phyloP scores from a whole-genome alignment of 2,113 vertebrate species.

The Leptobrachium leishanense region DNA sequence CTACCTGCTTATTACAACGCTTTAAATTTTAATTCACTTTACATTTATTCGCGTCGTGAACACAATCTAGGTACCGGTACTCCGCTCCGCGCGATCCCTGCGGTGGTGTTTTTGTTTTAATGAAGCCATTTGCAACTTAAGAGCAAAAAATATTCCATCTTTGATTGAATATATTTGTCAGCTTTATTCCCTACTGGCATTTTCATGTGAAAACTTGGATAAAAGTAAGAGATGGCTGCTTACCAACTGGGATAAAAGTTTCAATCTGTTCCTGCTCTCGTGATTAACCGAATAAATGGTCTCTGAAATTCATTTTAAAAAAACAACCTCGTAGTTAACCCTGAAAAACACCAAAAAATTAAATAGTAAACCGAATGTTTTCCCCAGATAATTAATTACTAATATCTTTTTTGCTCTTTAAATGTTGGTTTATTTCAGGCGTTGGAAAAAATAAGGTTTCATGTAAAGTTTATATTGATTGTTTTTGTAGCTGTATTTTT shows the following conservation, averaged over 20 bases:
- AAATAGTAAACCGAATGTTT: conserved; percentile 52
- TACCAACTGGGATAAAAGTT: conserved; percentile 75
- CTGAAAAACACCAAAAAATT: conserved; percentile 59
- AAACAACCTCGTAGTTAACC: conserved; percentile 65
- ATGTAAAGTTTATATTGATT: too few species aligned
- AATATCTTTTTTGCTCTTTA: conserved; percentile 45
- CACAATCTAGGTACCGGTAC: conserved; percentile 94
- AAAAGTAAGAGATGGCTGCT: conserved; percentile 75
- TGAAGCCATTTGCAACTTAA: conserved; percentile 99
- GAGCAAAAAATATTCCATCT: conserved; percentile 81
- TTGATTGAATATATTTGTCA: conserved; percentile 92
- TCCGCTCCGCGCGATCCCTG: conserved; percentile 88
- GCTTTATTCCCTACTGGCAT: conserved; percentile 89
- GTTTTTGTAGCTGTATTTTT: too few species aligned
- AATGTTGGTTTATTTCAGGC: too few species aligned
- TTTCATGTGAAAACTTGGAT: conserved; percentile 87
- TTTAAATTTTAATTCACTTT: conserved; percentile 99
- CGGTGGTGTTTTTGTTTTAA: conserved; percentile 98
- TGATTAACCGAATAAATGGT: conserved; percentile 68
- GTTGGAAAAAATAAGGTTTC: too few species aligned
- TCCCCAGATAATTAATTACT: conserved; percentile 15
- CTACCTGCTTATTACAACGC: conserved; percentile 94
- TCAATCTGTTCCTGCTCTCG: conserved; percentile 66
- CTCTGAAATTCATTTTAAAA: conserved; percentile 68
- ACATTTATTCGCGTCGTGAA: conserved; percentile 98